Base-by-base conservation (phyloP, 2,888 invertebrate genomes). In the Cephalotes varians region DNA sequence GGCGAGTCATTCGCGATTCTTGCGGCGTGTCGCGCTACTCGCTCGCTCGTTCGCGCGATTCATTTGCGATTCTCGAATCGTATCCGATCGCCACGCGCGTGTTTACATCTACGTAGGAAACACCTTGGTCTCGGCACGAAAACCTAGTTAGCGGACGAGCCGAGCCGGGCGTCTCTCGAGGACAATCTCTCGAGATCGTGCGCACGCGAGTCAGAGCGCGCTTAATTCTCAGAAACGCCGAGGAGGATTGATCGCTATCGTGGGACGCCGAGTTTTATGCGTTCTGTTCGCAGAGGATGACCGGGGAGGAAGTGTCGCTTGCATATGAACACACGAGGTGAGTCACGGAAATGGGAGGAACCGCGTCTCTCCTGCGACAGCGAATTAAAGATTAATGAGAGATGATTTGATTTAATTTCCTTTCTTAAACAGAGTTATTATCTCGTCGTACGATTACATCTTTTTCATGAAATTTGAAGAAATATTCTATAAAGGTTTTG, bases 51-150 rank as follows among this genome's bases (percentile, higher is more conserved):
- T 47, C 40, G n/a, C 47, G 25, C 58, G 80, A 72, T 72, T 80
- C 49, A 80, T 72, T 71, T 72, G 72, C 80, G 60, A 80, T 80
- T 80, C 72, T 37, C 18, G 60, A 67, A 80, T 60, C 60, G 60
- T 65, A 69, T 15, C n/a, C 69, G 64, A 62, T 73, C 40, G 56
- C 64, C 77, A 72, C 73, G 47, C 83, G 28, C 71, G 49, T 85
- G 77, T 87, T 87, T 83, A 85, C 87, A 67, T 77, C 62, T 60
- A 83, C 77, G 86, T 86, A 81, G 87, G 87, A 87, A 87, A 87
- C 87, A 85, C 87, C 85, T 83, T 86, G 86, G 83, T 67, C 83
- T 79, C 85, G 86, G 84, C 87, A 87, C 81, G 51, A 86, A 87
- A 87, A 87, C 87, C 87, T 44, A 85, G 84, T 86, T 87, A 80